Base-by-base conservation (phyloP, 2,797 vertebrate genomes). In the Melanogrammus aeglefinus region DNA sequence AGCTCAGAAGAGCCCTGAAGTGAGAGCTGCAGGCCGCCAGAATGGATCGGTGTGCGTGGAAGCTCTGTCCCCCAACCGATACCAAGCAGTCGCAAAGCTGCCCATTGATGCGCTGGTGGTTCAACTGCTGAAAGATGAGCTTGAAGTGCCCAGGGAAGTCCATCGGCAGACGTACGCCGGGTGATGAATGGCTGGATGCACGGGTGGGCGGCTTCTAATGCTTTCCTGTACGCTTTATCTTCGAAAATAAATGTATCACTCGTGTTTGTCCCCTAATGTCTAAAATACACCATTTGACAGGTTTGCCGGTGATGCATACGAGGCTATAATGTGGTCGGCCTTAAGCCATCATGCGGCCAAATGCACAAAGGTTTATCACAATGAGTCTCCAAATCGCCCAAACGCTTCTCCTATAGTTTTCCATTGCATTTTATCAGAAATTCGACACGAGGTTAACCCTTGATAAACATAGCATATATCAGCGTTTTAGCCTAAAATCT, bases 121-220 rank as follows among this genome's bases (percentile, higher is more conserved):
- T 99, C 76, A 99, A 92, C 90, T 99, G 97, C 88, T 97, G 95
- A 88, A 99, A 99, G 85, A 99, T 95, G 78, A 96, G 94, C 79
- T 97, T 96, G 86, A 99, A 99, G 86, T 99, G 97, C 77, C 96
- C 96, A 4, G 97, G 97, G 76, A 99, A 99, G 95, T 99, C 96
- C 98, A 99, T 99, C 16, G 71, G 16, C 76, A 63, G 31, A 35
- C 47, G 14, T 5, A 16, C n/a, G 51, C 51, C 4, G 7, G 18
- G 14, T 51, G 47, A 63, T 63, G 51, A n/a, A 63, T 63, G n/a
- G 5, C 18, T 9, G 47, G 51, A n/a, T n/a, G 24, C 18, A 63
- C 51, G 51, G 51, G 1, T 51, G 47, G 51, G 6, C 51, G 51
- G 21, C 21, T n/a, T 63, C 51, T 63, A n/a, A 63, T 63, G 51